These are phyloP conservation scores for Stenodema calcarata DNA, from an alignment of 2,888 invertebrate species.

Conservation along the genomic window DNA sequence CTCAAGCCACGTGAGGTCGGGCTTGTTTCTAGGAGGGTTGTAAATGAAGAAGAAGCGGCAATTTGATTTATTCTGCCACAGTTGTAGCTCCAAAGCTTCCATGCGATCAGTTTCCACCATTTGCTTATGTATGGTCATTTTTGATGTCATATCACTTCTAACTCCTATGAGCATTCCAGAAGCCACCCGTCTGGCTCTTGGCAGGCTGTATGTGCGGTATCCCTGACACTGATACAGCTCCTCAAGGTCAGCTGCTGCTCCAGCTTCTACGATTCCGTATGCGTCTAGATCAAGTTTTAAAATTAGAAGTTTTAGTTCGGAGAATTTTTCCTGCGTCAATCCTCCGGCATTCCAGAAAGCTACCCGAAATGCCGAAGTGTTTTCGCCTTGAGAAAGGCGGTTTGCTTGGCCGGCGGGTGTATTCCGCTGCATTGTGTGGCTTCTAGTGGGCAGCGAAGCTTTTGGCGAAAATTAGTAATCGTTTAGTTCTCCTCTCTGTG, in stretches of 20 bases:
- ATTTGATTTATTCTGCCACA: slow-evolving; percentile 21
- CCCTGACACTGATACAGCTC: not conserved
- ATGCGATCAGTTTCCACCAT: slow-evolving; percentile 26
- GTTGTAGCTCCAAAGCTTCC: slow-evolving; percentile 25
- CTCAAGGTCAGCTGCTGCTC: not conserved
- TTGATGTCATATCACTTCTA: slow-evolving; percentile 18
- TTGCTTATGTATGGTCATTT: slow-evolving; percentile 23
- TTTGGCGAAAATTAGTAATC: not conserved
- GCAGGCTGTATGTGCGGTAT: not conserved
- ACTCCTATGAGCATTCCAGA: slow-evolving; percentile 24
- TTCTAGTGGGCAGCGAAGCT: not conserved
- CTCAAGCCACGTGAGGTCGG: slow-evolving; percentile 26
- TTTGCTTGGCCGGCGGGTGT: not conserved
- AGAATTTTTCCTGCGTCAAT: no score
- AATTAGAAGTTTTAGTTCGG: slow-evolving; percentile 26
- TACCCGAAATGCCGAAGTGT: slow-evolving; percentile 14
- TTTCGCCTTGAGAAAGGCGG: slow-evolving; percentile 28
- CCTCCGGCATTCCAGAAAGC: no score
- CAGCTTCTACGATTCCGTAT: no score
- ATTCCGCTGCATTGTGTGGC: slow-evolving; percentile 30
- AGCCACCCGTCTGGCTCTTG: slow-evolving; percentile 16
- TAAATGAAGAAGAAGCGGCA: slow-evolving; percentile 26
- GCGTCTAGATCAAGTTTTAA: slow-evolving; percentile 19
- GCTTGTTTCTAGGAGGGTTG: slow-evolving; percentile 27
- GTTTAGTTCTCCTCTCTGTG: not conserved